phyloP scores from a whole-genome alignment of 2,797 vertebrate genomes.

The Malacoraja senta region DNA sequence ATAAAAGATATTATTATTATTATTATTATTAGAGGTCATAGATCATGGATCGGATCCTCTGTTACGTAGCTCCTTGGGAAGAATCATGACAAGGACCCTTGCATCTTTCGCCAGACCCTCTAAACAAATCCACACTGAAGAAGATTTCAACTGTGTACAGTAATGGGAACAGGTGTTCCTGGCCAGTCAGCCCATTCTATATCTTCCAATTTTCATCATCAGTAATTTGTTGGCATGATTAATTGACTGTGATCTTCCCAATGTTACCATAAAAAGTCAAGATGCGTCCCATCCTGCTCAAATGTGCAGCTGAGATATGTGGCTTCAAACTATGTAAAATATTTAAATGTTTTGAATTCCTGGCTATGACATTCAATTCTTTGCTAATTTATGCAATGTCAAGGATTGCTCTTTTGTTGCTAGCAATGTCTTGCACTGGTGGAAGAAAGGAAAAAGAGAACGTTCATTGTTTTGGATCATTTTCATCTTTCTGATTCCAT shows the following conservation, averaged over 20 bases:
- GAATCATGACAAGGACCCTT: too few species aligned
- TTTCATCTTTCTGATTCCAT: neutral
- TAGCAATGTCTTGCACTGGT: neutral
- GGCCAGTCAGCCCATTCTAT: neutral
- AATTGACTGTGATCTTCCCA: too few species aligned
- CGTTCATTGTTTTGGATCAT: neutral
- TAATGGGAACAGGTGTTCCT: neutral
- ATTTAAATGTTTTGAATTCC: neutral
- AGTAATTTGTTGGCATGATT: too few species aligned
- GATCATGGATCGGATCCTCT: too few species aligned
- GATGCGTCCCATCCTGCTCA: neutral
- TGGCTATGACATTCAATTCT: neutral
- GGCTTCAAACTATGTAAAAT: neutral
- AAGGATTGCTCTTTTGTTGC: neutral
- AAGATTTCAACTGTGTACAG: neutral
- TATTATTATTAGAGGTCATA: too few species aligned
- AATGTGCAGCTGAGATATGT: neutral
- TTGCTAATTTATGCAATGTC: neutral
- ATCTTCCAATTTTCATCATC: neutral
- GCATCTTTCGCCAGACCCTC: too few species aligned
- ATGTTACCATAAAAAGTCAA: too few species aligned
- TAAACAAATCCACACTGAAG: too few species aligned
- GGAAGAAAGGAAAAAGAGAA: neutral
- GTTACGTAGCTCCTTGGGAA: too few species aligned
- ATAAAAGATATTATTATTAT: too few species aligned